phyloP scores from a whole-genome alignment of 2,888 invertebrate genomes.

The Callosobruchus maculatus region DNA sequence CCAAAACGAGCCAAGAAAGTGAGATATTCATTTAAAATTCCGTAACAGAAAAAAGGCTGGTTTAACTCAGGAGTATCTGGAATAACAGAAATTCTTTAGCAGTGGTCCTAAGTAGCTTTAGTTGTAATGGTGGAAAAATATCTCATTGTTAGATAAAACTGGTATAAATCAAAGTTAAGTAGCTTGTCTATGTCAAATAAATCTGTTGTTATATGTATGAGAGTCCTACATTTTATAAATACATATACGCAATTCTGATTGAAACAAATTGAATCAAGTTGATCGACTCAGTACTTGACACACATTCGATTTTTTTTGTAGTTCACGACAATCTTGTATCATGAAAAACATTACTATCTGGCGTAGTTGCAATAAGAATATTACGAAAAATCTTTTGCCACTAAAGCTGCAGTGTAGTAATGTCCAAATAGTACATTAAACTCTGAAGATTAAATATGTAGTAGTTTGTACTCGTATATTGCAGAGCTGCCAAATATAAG shows the following conservation, averaged over 20 bases:
- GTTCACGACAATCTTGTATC: too few relatives aligned
- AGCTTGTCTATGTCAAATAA: neutral
- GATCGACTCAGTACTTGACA: too few relatives aligned
- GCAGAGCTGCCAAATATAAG: too few relatives aligned
- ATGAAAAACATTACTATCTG: too few relatives aligned
- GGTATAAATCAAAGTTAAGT: neutral
- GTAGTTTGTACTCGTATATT: too few relatives aligned
- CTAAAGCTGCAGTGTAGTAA: too few relatives aligned
- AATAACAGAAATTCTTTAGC: neutral
- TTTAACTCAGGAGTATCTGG: neutral
- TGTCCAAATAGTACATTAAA: too few relatives aligned
- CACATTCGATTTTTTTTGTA: too few relatives aligned
- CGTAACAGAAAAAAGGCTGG: neutral
- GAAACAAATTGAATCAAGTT: too few relatives aligned
- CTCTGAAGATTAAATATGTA: too few relatives aligned
- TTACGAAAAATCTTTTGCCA: too few relatives aligned
- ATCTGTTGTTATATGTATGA: neutral
- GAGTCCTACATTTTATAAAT: neutral
- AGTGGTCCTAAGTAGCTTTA: neutral
- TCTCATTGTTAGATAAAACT: neutral
- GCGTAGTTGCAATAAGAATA: too few relatives aligned
- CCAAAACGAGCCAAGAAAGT: neutral
- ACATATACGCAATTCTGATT: neutral
- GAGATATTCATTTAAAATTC: neutral
- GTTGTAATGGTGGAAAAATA: neutral